Evolutionary conservation across 2,797 vertebrate genomes (phyloP), one percentile per base, ranked within the genome.

Genomic region (Anguilla pacifica): DNA sequence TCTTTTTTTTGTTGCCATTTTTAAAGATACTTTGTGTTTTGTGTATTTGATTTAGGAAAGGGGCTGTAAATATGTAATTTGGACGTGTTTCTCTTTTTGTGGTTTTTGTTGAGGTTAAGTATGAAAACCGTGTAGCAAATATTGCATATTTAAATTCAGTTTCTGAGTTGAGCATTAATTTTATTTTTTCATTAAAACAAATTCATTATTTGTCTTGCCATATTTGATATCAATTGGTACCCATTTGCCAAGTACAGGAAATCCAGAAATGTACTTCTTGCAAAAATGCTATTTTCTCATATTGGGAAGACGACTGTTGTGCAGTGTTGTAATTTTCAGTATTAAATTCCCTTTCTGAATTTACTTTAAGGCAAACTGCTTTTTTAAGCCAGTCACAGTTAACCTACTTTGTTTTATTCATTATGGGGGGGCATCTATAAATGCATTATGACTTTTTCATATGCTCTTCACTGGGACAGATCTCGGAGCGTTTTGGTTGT

Each of bases 221-320:
- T 94, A 91, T 94, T 93, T 95, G 94, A 94, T 91, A 91, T 86
- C 31, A 93, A 92, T 95, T 96, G 96, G 96, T 96, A 96, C 96
- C 64, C 90, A 92, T 92, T 96, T 96, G 95, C 95, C 88, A 91
- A 96, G 95, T 96, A 95, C 94, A 92, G 91, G 85, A 92, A 92
- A 95, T 92, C 92, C 91, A 91, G 90, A 74, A 93, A 94, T 79
- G 95, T 96, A 96, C 95, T 95, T 93, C 3, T 85, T 92, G 95
- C 94, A 95, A 94, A 61, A 95, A 95, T 93, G 86, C 92, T 92
- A 94, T 91, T 97, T 97, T 97, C 96, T 97, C 96, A 97, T 96
- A 97, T 97, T 97, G 96, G 96, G 96, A 97, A 97, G 96, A 95
- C 93, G 86, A 92, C 94, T 95, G 92, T 93, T 93, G 87, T 94